Percentiles rank a stretch among this genome's conserved stretches.
These are phyloP conservation scores for Ips nitidus DNA, from an alignment of 1,140 invertebrate species.

Conservation along the genomic window DNA sequence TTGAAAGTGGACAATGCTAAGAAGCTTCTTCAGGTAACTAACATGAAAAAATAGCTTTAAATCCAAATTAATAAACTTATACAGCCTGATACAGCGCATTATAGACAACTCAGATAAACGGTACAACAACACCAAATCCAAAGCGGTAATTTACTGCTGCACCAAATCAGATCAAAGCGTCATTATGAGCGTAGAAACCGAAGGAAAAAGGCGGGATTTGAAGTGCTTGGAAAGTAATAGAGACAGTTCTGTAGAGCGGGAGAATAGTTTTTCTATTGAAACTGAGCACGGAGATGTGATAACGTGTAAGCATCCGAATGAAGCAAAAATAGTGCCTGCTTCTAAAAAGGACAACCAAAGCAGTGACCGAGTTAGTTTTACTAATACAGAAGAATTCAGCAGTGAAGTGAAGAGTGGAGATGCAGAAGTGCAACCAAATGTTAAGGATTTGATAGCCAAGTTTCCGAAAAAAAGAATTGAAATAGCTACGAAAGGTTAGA, in stretches of 20 bases:
- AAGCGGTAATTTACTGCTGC: constrained; percentile 34
- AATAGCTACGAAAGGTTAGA: constrained; percentile 20
- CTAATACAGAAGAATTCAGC: constrained; percentile 4
- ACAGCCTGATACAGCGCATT: constrained; percentile 38
- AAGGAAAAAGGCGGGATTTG: constrained; percentile 23
- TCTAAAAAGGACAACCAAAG: neutral
- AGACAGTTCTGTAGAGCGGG: constrained; percentile 4
- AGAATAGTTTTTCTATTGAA: constrained; percentile 26
- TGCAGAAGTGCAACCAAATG: constrained; percentile 16
- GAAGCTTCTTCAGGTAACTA: constrained; percentile 5
- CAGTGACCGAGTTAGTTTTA: constrained; percentile 8
- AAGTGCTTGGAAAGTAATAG: constrained; percentile 16
- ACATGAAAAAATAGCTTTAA: neutral
- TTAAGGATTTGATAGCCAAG: constrained; percentile 25
- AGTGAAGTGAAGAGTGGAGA: constrained; percentile 1
- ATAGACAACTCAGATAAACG: constrained; percentile 36
- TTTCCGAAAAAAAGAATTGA: constrained; percentile 28
- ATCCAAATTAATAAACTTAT: neutral
- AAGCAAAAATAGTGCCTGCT: constrained; percentile 25
- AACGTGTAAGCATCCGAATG: constrained; percentile 28
- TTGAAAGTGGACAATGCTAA: neutral
- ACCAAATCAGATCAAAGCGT: constrained; percentile 26
- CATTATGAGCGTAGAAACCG: constrained; percentile 35
- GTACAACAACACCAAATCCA: constrained; percentile 39
- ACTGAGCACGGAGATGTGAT: constrained; percentile 37